These are phyloP conservation scores for Anoplophora glabripennis DNA, from an alignment of 1,140 invertebrate species.

Conservation along the genomic window DNA sequence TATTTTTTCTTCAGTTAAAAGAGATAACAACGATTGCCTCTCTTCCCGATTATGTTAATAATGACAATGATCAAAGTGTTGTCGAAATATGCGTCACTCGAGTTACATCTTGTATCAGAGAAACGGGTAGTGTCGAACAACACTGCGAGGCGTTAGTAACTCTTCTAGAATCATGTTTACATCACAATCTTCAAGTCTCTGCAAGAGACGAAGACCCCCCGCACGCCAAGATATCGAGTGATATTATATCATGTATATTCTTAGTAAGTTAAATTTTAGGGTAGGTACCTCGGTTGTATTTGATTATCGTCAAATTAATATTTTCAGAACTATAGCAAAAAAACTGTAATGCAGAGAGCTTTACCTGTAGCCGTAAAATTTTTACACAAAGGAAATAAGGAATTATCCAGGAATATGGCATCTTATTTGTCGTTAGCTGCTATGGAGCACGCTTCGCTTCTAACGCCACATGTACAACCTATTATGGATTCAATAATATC, in stretches of 20 bases:
- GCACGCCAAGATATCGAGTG: conserved; percentile 92
- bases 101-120: conserved; percentile 84
- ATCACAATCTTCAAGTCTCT: conserved; percentile 83
- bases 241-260: conserved; percentile 91
- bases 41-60: conserved; percentile 74
- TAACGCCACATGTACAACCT: conserved; percentile 82
- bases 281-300: neutral
- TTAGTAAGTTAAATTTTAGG: conserved; percentile 60
- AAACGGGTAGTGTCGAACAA: conserved; percentile 82
- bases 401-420: conserved; percentile 84
- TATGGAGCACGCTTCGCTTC: conserved; percentile 80
- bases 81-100: conserved; percentile 90
- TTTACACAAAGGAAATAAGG: conserved; percentile 83
- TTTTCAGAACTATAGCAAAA: conserved; percentile 81
- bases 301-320: conserved; percentile 2
- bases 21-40: conserved; percentile 79
- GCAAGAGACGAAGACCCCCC: conserved; percentile 81
- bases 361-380: conserved; percentile 89
- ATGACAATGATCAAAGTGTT: conserved; percentile 89
- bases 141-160: conserved; percentile 79
- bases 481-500: conserved; percentile 87
- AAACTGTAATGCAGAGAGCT: conserved; percentile 82
- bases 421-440: conserved; percentile 90
- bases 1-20: conserved; percentile 54
- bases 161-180: conserved; percentile 81